Evolutionary conservation across 2,888 invertebrate species (phyloP), one percentile per base, ranked within the genome.

Genomic region (Sericinus montela): DNA sequence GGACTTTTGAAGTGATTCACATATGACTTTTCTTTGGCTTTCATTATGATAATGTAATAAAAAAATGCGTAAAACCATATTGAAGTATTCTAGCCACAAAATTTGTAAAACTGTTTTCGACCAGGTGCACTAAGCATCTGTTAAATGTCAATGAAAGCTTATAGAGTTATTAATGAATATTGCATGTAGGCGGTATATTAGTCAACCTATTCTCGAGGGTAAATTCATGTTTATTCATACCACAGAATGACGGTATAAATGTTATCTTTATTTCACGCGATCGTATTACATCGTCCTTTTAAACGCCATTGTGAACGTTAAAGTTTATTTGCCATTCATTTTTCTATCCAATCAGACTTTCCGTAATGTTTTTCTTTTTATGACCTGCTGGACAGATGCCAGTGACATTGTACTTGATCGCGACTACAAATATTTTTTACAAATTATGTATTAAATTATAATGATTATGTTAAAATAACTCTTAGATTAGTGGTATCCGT

Each of bases 351-450:
- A 78, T 71, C 75, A 75, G 72, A 75, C 71, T 80, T 80, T 80
- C 74, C 65, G 76, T 70, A 69, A 81, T 73, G 77, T 72, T 75
- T 76, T 72, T 70, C 67, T 69, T 69, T 81, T 81, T 79, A 81
- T 79, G 76, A 70, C 75, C 69, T 76, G 75, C 80, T 78, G 76
- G 80, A 81, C 82, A 77, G 77, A 11, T 1, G 1, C 80, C 76
- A 71, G 65, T 76, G 79, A 80, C 80, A 83, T 82, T 73, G 76
- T 59, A 59, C 80, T 82, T 80, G 81, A 82, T 82, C 75, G 80
- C 75, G 56, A 73, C 75, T 67, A n/a, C n/a, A n/a, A n/a, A n/a
- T 19, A 74, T 82, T 80, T 80, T 78, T 80, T 80, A n/a, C n/a
- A n/a, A n/a, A n/a, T n/a, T n/a, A n/a, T n/a, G n/a, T n/a, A n/a